Evolutionary conservation across 2,113 vertebrate genomes (phyloP).

Genomic region (Dromiciops gliroides): DNA sequence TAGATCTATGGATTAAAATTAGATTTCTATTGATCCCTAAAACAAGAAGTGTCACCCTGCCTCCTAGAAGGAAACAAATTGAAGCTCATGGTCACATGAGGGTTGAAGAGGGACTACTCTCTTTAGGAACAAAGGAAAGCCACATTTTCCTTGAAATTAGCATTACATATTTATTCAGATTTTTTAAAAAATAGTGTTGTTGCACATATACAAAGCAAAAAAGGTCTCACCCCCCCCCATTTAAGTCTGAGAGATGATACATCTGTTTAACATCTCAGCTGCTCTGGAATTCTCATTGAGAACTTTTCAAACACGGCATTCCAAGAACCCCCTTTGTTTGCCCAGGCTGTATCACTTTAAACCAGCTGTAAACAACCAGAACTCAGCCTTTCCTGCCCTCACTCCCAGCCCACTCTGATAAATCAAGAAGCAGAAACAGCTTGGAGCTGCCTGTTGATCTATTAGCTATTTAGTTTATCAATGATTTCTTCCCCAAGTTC

Average conservation of each 20-base stretch:
- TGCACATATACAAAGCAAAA: background rate
- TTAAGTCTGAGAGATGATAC: slow-evolving; percentile 63
- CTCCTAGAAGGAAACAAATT: background rate
- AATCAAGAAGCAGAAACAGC: slow-evolving; percentile 55
- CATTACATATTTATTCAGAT: background rate
- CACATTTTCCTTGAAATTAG: background rate
- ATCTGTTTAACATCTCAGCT: slow-evolving; percentile 65
- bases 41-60: background rate
- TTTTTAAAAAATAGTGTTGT: background rate
- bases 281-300: slow-evolving; percentile 69
- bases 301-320: slow-evolving; percentile 40
- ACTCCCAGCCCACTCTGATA: slow-evolving; percentile 2
- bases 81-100: background rate
- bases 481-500: slow-evolving; percentile 12
- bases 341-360: slow-evolving; percentile 38
- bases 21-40: background rate
- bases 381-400: background rate
- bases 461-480: slow-evolving; percentile 50
- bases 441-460: background rate
- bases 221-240: background rate
- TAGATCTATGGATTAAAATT: background rate
- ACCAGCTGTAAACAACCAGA: slow-evolving; percentile 47
- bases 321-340: slow-evolving; percentile 60
- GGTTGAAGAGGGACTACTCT: background rate
- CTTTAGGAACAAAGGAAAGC: background rate